Evolutionary conservation across 2,888 invertebrate genomes (phyloP).

Genomic region (Drosophila pseudotalamancana): DNA sequence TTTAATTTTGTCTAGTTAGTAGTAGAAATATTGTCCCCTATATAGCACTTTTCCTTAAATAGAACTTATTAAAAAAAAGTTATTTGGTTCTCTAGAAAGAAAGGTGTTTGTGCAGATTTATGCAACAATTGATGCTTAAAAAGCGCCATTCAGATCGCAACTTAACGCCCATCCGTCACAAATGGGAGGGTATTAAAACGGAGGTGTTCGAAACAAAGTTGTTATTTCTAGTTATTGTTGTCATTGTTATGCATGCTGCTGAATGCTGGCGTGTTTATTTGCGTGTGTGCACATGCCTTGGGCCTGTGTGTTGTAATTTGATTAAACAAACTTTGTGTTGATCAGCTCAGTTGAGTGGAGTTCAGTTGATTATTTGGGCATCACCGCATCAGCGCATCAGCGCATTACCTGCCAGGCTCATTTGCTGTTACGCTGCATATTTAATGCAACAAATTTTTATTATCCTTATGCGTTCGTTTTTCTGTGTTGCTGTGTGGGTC

Average conservation of each 20-base stretch:
- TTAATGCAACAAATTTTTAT: constrained; percentile 73
- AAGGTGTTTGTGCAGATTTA: too few species aligned
- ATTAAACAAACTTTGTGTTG: constrained; percentile 67
- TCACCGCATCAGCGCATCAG: constrained; percentile 14
- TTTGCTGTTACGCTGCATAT: constrained; percentile 71
- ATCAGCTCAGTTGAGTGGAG: constrained; percentile 43
- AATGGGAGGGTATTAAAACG: not conserved
- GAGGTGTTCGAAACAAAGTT: not conserved
- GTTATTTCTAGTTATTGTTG: constrained; percentile 44
- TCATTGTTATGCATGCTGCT: constrained; percentile 38
- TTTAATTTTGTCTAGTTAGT: too few species aligned
- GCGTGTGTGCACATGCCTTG: constrained; percentile 11
- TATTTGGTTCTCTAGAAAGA: too few species aligned
- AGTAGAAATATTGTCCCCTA: too few species aligned
- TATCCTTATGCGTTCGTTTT: constrained; percentile 44
- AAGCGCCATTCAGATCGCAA: too few species aligned
- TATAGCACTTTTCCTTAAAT: too few species aligned
- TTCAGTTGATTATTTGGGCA: constrained; percentile 47
- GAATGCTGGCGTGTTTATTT: constrained; percentile 7
- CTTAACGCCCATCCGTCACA: too few species aligned
- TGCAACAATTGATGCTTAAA: too few species aligned
- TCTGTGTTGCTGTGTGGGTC: constrained; percentile 9
- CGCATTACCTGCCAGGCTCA: constrained; percentile 51
- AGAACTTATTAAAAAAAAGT: too few species aligned
- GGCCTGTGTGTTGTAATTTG: constrained; percentile 71